These are phyloP conservation scores for Cygnus olor DNA, from an alignment of 2,797 vertebrate species.

Conservation along the genomic window DNA sequence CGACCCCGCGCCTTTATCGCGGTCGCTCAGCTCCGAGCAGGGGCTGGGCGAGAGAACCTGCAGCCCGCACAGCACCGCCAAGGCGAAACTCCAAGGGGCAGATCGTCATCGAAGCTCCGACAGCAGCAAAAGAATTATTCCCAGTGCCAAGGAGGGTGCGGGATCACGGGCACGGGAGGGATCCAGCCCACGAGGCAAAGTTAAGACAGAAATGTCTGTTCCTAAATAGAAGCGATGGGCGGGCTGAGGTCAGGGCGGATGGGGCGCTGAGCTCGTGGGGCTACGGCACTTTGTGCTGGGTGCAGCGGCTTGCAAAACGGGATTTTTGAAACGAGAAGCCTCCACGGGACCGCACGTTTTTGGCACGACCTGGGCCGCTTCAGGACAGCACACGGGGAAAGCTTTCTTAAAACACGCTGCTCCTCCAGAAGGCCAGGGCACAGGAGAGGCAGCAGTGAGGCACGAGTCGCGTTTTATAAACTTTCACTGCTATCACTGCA, in stretches of 20 bases:
- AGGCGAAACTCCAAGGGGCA: neutral
- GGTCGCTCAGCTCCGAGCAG: neutral
- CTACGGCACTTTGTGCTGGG: fast-evolving
- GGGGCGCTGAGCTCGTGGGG: neutral
- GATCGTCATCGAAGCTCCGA: fast-evolving
- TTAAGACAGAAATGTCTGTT: neutral
- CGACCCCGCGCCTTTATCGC: neutral
- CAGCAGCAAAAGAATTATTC: no score
- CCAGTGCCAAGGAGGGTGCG: neutral
- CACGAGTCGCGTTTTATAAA: neutral
- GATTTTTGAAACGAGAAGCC: neutral
- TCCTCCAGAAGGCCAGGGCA: neutral
- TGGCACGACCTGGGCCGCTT: neutral
- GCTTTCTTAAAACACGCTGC: fast-evolving
- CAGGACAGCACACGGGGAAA: neutral
- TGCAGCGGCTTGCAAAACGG: fast-evolving
- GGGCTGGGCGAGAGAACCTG: neutral
- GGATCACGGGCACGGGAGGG: no score
- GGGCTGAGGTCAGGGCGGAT: neutral
- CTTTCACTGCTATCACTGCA: no score
- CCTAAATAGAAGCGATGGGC: fast-evolving
- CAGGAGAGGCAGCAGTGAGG: neutral
- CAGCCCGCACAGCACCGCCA: fast-evolving
- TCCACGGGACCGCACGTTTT: neutral
- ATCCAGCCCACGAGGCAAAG: fast-evolving